Base-by-base conservation (phyloP, 2,888 invertebrate genomes). In the Caenorhabditis imperialis region DNA sequence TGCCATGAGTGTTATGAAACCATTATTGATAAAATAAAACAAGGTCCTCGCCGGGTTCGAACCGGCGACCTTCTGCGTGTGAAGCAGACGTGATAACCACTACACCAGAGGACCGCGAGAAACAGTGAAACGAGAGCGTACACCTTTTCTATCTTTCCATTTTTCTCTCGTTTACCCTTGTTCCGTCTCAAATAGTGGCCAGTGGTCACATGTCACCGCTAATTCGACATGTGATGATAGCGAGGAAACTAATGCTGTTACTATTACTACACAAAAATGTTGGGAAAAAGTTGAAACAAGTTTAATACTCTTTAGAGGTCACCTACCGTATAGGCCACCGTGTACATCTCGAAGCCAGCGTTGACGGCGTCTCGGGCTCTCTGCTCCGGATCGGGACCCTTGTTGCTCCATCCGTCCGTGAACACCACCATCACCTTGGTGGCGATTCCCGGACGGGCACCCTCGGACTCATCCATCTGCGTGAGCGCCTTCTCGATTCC, bases 371-470 rank as follows among this genome's bases (percentile, higher is more conserved):
- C 77, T 50, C 75, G 72, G 0, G 84, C 80, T 33, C 75, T 71
- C 14, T 62, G 48, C 22, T 67, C 78, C 30, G 86, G 86, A 25
- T 86, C 86, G 12, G 81, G 79, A 4, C 86, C 86, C 50, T 86
- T 85, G 75, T 86, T 86, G 48, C 75, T 75, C 85, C 85, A 86
- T 20, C 86, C 86, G 70, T 86, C 85, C 18, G 86, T 86, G 78
- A 86, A 86, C 1, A 86, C 81, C 7, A 86, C 77, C 85, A 86
- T 86, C 5, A 86, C 82, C 55, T 84, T 83, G 8, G 85, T 86
- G 3, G 86, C 86, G 35, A 86, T 73, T 51, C 82, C 81, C 0
- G 85, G 86, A 53, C 86, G 75, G n/a, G 84, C 86, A 25, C 86
- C 86, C 55, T 83, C 79, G 16, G 69, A 74, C 45, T 83, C 84